Evolutionary conservation across 1,140 invertebrate genomes (phyloP).

Genomic region (Nasonia giraulti): DNA sequence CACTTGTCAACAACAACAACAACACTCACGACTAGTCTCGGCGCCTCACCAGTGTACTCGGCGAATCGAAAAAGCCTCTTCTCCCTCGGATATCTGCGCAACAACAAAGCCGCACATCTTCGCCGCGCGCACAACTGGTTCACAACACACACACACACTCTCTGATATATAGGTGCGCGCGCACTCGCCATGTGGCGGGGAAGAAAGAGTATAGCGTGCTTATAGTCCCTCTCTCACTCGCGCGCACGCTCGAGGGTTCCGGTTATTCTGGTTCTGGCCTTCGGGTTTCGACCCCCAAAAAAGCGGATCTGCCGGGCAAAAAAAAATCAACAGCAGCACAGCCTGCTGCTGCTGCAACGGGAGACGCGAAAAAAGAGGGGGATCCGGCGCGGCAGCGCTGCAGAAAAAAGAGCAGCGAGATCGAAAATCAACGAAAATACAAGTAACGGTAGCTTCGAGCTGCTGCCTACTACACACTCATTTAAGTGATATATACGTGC

Average conservation of each 20-base stretch:
- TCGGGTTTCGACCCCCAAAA: constrained; percentile 58
- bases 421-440: constrained; percentile 46
- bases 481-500: background rate
- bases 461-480: background rate
- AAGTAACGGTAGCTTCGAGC: constrained; percentile 15
- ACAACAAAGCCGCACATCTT: background rate
- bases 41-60: background rate
- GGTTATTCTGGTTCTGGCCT: constrained; percentile 64
- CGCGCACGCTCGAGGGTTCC: constrained; percentile 52
- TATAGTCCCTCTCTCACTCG: constrained; percentile 12
- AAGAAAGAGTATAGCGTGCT: constrained; percentile 5
- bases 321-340: constrained; percentile 7
- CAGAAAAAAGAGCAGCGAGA: constrained; percentile 24
- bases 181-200: background rate
- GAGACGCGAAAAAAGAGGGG: constrained; percentile 11
- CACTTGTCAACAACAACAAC: too few species aligned
- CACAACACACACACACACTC: background rate
- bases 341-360: background rate
- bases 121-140: background rate
- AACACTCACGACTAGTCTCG: too few species aligned
- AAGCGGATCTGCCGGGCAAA: constrained; percentile 48
- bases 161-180: background rate
- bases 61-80: background rate
- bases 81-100: background rate
- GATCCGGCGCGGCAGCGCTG: background rate